Evolutionary conservation across 2,888 invertebrate species (phyloP).

Genomic region (Ditula angustiorana): DNA sequence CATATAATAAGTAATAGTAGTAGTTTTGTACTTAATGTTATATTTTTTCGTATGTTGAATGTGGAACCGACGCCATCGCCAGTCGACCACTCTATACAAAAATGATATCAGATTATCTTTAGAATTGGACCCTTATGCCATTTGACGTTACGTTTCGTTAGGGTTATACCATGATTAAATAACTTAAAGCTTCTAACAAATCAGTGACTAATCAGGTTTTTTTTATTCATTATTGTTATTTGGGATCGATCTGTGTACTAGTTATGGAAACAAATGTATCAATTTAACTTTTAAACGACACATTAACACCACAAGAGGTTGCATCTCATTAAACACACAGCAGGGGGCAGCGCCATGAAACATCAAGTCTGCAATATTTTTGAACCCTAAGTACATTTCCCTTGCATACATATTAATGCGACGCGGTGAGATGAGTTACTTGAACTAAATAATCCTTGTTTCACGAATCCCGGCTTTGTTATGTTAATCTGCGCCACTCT

Average conservation of each 20-base stretch:
- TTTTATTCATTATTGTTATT: too few relatives aligned
- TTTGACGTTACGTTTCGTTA: too few relatives aligned
- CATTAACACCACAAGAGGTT: slow-evolving; percentile 3
- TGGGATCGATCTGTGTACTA: too few relatives aligned
- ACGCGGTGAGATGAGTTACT: slow-evolving; percentile 46
- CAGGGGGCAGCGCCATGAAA: not conserved
- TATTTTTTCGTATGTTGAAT: too few relatives aligned
- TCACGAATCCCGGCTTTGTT: slow-evolving; percentile 49
- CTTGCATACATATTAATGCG: slow-evolving; percentile 61
- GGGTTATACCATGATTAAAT: too few relatives aligned
- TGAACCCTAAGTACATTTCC: slow-evolving; percentile 47
- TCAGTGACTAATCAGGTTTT: too few relatives aligned
- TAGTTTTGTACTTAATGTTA: too few relatives aligned
- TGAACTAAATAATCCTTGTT: slow-evolving; percentile 51
- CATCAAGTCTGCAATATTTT: slow-evolving; percentile 23
- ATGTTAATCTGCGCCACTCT: slow-evolving; percentile 49
- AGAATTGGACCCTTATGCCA: too few relatives aligned
- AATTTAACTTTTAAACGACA: not conserved
- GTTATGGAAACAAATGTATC: not conserved
- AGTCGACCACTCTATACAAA: too few relatives aligned
- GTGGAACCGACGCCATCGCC: too few relatives aligned
- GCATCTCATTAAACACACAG: slow-evolving; percentile 24
- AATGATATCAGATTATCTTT: too few relatives aligned
- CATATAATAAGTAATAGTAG: not conserved
- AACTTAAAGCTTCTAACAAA: too few relatives aligned